Evolutionary conservation across 2,888 invertebrate species (phyloP), one percentile per base, ranked within the genome.

Genomic region (Cephus sareptanus): DNA sequence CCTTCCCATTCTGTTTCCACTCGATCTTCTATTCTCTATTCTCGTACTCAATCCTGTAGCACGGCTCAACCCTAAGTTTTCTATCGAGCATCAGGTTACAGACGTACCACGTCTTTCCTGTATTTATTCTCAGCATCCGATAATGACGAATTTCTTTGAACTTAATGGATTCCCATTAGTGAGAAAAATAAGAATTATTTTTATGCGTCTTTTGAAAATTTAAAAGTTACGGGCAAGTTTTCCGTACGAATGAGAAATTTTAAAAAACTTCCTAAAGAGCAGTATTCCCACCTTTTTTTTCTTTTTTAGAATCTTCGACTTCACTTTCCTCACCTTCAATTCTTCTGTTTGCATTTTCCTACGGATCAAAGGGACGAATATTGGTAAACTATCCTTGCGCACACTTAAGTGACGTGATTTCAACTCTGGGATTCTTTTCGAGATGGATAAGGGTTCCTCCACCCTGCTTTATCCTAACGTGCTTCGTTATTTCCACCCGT

Each of bases 1-100:
- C 33, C n/a, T 71, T 76, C 70, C 56, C 68, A 31, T 71, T 78
- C 69, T 77, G 69, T 69, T 70, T 11, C 37, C 69, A 69, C 35
- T 73, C 75, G 3, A 68, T 11, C 75, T 34, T 33, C 69, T 69
- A 69, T 37, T 34, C 11, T n/a, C 34, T 69, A 9, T 31, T 56
- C 40, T 31, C 31, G 30, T 56, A 23, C 56, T 56, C 2, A 23
- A 9, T 40, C 40, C 40, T 40, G 15, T 40, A 6, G 1, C 2
- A 6, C 15, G 15, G 40, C 6, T 40, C 1, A 6, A 6, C 15
- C 40, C 6, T 6, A 40, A 40, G 40, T 40, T 40, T 15, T 15
- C 40, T 40, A 15, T 40, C 0, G 15, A 40, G 1, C 2, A 40
- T 40, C 15, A 6, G 15, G 0, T 15, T 40, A 1, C 6, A 6